A percentile compares a stretch with the other conserved stretches of the same genome.
Conservation (phyloP, 2,888 invertebrate genomes). For the Andrena haemorrhoa region DNA sequence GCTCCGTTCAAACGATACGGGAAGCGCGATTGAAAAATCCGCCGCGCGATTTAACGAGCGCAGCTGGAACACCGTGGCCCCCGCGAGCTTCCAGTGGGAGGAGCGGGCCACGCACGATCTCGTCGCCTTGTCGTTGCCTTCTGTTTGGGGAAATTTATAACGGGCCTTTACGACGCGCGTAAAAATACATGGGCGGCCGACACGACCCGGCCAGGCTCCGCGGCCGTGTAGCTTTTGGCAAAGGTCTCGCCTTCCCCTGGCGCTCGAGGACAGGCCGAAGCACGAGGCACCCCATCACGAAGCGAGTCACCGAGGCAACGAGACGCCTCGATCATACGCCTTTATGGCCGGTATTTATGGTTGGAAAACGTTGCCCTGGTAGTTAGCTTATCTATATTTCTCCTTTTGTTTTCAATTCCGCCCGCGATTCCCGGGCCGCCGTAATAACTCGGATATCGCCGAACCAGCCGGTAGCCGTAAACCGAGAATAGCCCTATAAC, state of each 20-base stretch:
- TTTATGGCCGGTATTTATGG: conserved; percentile 34
- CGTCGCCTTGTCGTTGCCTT: conserved; percentile 11
- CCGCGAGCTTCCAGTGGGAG: background rate
- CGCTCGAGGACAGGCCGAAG: background rate
- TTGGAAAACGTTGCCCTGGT: background rate
- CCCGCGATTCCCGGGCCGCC: conserved; percentile 44
- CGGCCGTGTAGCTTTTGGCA: conserved; percentile 18
- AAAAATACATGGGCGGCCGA: conserved; percentile 10
- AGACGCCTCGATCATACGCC: conserved; percentile 19
- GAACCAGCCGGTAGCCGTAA: conserved; percentile 63
- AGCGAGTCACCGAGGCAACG: background rate
- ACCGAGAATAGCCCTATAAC: conserved; percentile 66
- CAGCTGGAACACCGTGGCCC: conserved; percentile 22
- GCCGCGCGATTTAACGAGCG: conserved; percentile 67
- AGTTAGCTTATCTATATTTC: conserved; percentile 42
- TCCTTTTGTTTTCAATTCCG: conserved; percentile 61
- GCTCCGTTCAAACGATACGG: conserved; percentile 52
- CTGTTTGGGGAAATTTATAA: conserved; percentile 59
- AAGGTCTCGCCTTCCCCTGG: background rate
- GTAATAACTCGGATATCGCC: conserved; percentile 63
- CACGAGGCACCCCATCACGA: background rate
- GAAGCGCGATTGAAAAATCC: conserved; percentile 66
- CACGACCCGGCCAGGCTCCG: background rate
- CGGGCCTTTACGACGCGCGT: conserved; percentile 37
- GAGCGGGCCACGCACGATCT: background rate